Conservation (phyloP, 2,113 vertebrate genomes). For the Sisor rabdophorus region DNA sequence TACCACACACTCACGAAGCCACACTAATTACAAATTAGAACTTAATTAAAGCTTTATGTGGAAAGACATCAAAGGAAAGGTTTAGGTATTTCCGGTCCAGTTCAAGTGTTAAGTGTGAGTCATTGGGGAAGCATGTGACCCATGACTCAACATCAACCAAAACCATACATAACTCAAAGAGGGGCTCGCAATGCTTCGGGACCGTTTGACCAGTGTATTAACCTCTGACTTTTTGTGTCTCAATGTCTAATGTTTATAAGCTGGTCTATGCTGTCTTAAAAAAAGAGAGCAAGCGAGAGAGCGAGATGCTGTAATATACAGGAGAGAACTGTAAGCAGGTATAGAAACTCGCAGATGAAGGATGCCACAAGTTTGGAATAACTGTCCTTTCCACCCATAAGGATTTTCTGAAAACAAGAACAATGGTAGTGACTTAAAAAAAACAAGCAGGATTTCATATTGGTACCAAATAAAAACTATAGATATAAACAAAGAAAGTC, state of each 20-base stretch:
- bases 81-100: neutral
- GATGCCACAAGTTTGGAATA: constrained; percentile 3
- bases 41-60: constrained; percentile 10
- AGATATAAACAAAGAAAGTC: neutral
- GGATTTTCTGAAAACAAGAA: constrained; percentile 7
- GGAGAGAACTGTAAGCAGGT: constrained; percentile 12
- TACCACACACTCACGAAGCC: neutral
- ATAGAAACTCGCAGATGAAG: constrained; percentile 30
- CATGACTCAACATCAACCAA: constrained; percentile 6
- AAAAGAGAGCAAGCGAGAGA: neutral
- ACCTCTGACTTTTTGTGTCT: constrained; percentile 21
- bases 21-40: constrained; percentile 17
- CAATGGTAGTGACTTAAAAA: constrained; percentile 8
- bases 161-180: constrained; percentile 19
- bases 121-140: constrained; percentile 38
- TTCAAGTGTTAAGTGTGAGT: constrained; percentile 25
- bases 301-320: constrained; percentile 27
- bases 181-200: constrained; percentile 1
- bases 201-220: constrained; percentile 31
- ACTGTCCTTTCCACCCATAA: constrained; percentile 10
- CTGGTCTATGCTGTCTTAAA: neutral
- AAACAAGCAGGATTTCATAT: constrained; percentile 33
- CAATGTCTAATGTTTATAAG: constrained; percentile 24
- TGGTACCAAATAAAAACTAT: constrained; percentile 30
- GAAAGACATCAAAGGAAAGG: neutral